Percentiles rank a stretch among this genome's conserved stretches.
Conservation (phyloP, 2,797 vertebrate genomes). For the Lacerta agilis region DNA sequence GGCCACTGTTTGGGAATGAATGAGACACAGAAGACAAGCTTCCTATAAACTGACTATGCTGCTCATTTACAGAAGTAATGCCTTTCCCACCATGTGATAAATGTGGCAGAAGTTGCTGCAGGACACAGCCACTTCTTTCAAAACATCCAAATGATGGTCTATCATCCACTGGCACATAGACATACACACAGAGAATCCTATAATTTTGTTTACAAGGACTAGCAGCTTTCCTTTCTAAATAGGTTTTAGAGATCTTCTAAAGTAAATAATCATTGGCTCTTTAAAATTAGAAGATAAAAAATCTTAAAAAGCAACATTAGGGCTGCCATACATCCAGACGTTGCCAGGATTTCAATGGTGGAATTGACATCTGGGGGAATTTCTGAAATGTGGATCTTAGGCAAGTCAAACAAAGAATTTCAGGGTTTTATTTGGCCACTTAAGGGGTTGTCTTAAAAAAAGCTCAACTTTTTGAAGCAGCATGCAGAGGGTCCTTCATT, state of each 20-base stretch:
- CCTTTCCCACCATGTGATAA: not conserved
- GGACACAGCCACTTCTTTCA: not conserved
- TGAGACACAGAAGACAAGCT: not conserved
- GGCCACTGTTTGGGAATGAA: not conserved
- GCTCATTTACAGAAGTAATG: not conserved
- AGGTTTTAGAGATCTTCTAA: not conserved
- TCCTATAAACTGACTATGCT: not conserved
- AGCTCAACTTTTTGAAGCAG: not conserved
- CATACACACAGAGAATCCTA: not conserved
- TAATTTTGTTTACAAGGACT: not conserved
- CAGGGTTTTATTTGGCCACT: no score
- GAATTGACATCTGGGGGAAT: no score
- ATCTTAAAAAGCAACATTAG: no score
- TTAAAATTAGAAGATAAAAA: not conserved
- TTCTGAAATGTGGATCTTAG: no score
- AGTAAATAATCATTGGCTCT: not conserved
- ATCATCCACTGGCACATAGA: not conserved
- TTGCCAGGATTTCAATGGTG: no score
- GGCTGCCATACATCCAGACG: no score
- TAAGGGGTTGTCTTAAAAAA: no score
- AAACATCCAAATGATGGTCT: not conserved
- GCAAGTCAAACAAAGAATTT: no score
- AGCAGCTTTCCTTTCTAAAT: not conserved
- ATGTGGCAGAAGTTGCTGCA: not conserved
- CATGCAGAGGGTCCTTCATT: not conserved